Percentiles rank a stretch among this genome's conserved stretches.
phyloP scores from a whole-genome alignment of 2,113 vertebrate genomes.

The Sminthopsis crassicaudata region DNA sequence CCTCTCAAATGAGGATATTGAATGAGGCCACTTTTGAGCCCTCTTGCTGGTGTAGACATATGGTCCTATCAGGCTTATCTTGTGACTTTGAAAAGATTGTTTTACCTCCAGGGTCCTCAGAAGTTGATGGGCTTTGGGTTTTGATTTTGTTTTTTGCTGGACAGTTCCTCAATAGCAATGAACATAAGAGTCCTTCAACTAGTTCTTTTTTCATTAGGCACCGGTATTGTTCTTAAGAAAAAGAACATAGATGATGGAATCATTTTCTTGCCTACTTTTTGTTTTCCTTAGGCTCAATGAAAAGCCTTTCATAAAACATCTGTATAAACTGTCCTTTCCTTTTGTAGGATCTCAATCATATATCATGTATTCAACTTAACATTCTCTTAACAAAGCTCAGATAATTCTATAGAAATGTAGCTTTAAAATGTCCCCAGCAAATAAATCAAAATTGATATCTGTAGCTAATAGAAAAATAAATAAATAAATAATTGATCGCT shows the following conservation, averaged over 20 bases:
- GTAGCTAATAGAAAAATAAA: not conserved
- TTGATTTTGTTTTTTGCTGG: not conserved
- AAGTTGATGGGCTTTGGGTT: not conserved
- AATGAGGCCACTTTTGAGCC: too few species aligned
- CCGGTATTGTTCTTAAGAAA: not conserved
- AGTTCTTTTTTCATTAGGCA: slow-evolving; percentile 14
- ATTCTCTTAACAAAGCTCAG: slow-evolving; percentile 10
- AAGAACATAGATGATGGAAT: not conserved
- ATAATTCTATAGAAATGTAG: slow-evolving; percentile 32
- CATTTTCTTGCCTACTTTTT: slow-evolving; percentile 22
- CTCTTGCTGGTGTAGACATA: too few species aligned
- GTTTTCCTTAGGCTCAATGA: not conserved
- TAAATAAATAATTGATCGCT: not conserved
- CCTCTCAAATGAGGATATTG: not conserved
- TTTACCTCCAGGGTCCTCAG: not conserved
- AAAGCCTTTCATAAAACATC: not conserved
- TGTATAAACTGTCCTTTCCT: not conserved
- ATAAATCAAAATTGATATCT: not conserved
- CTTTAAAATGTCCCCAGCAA: slow-evolving; percentile 31
- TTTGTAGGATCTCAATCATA: not conserved
- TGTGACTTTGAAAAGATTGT: not conserved
- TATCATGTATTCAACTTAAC: not conserved
- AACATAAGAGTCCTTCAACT: not conserved
- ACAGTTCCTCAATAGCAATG: not conserved
- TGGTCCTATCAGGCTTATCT: not conserved